phyloP scores from a whole-genome alignment of 2,797 vertebrate genomes.

The Lutjanus argentimaculatus region DNA sequence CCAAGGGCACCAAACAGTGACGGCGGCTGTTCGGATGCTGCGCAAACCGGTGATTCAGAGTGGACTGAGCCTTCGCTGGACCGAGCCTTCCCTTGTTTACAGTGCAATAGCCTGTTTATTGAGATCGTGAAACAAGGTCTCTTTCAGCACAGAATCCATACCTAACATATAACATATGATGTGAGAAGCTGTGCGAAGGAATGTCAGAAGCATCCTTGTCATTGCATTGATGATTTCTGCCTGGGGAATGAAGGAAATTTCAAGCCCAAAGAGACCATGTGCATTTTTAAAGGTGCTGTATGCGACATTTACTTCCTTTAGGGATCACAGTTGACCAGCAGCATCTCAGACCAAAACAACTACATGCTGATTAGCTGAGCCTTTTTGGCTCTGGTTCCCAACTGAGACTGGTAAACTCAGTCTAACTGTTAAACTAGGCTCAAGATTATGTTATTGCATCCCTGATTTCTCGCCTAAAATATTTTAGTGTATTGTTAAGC shows the following conservation, averaged over 20 bases:
- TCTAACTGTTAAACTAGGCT: too few relatives aligned
- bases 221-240: slow-evolving; percentile 4
- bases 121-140: slow-evolving; percentile 34
- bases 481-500: too few relatives aligned
- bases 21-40: slow-evolving; percentile 63
- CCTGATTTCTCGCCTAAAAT: too few relatives aligned
- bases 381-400: too few relatives aligned
- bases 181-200: not conserved
- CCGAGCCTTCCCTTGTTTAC: slow-evolving; percentile 54
- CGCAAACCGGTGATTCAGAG: slow-evolving; percentile 61
- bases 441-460: too few relatives aligned
- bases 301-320: too few relatives aligned
- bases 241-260: not conserved
- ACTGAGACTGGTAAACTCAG: too few relatives aligned
- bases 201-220: slow-evolving; percentile 20
- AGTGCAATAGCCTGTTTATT: slow-evolving; percentile 36
- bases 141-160: slow-evolving; percentile 36
- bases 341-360: too few relatives aligned
- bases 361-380: too few relatives aligned
- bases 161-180: slow-evolving; percentile 16
- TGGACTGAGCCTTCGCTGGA: slow-evolving; percentile 16
- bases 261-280: not conserved
- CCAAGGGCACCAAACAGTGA: slow-evolving; percentile 63
- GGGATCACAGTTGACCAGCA: too few relatives aligned
- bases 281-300: not conserved